A percentile compares a stretch with the other conserved stretches of the same genome.
These are phyloP conservation scores for Chrysemys picta DNA, from an alignment of 2,113 vertebrate species.

Conservation along the genomic window DNA sequence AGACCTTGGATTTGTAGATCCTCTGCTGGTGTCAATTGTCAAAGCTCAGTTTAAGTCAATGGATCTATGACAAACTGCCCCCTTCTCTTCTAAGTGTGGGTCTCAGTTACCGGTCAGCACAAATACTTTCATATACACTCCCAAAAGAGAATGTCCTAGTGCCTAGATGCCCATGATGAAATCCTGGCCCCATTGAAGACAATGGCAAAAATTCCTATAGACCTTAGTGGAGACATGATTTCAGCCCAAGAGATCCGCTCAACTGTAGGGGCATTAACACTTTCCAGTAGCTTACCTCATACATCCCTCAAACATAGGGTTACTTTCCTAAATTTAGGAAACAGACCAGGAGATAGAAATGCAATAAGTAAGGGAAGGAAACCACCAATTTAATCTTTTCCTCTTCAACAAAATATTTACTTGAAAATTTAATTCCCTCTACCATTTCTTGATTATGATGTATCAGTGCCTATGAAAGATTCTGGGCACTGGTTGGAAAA, in stretches of 20 bases:
- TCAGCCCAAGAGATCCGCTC: neutral
- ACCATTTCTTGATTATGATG: neutral
- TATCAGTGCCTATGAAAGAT: neutral
- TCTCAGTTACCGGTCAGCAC: neutral
- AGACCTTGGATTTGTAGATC: neutral
- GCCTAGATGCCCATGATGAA: neutral
- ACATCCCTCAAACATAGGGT: neutral
- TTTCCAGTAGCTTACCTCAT: conserved; percentile 16
- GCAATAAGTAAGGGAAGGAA: neutral
- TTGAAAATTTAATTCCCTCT: neutral
- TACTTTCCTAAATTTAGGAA: neutral
- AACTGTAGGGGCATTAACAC: neutral
- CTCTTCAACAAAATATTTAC: neutral
- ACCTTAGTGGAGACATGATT: neutral
- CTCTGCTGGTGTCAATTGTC: neutral
- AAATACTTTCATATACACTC: neutral
- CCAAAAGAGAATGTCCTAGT: neutral
- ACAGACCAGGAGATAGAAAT: neutral
- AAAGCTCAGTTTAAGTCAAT: neutral
- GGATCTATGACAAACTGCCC: neutral
- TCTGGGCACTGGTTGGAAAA: neutral
- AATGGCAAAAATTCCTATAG: neutral
- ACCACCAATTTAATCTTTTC: neutral
- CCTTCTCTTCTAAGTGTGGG: neutral
- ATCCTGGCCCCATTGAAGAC: neutral